These are phyloP conservation scores for Drosophila miranda DNA, from an alignment of 1,140 invertebrate species.

Conservation along the genomic window DNA sequence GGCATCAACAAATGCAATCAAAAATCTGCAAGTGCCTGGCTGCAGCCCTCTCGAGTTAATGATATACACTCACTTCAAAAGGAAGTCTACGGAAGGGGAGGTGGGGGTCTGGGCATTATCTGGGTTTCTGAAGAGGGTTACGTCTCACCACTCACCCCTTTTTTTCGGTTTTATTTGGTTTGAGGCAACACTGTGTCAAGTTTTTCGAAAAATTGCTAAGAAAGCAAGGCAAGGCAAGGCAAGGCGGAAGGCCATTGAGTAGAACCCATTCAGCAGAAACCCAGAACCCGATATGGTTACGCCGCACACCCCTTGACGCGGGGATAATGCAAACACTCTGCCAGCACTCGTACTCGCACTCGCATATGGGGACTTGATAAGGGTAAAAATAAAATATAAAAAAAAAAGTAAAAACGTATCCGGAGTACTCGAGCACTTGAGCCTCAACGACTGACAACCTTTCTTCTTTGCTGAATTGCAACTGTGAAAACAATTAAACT, in stretches of 20 bases:
- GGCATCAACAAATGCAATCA: conserved; percentile 60
- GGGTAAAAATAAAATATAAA: conserved; percentile 39
- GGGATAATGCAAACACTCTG: conserved; percentile 48
- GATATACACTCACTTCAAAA: conserved; percentile 76
- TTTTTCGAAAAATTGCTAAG: conserved; percentile 60
- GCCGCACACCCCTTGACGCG: conserved; percentile 49
- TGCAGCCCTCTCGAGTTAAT: conserved; percentile 71
- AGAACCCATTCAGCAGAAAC: conserved; percentile 40
- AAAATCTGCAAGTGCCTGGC: conserved; percentile 67
- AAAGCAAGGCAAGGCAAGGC: conserved; percentile 21
- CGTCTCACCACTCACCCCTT: conserved; percentile 11
- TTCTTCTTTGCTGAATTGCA: conserved; percentile 53
- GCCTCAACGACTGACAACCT: conserved; percentile 60
- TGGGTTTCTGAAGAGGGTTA: conserved; percentile 52
- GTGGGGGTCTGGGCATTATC: conserved; percentile 14
- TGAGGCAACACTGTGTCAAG: conserved; percentile 74
- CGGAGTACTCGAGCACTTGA: conserved; percentile 54
- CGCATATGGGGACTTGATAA: conserved; percentile 50
- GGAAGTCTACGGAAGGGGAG: conserved; percentile 38
- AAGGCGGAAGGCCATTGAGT: conserved; percentile 28
- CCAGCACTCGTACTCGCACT: conserved; percentile 41
- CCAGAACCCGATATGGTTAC: conserved; percentile 46
- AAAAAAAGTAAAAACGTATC: conserved; percentile 28
- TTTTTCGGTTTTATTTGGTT: conserved; percentile 19
- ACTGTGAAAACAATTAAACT: conserved; percentile 78